These are phyloP conservation scores for Syngnathus acus DNA, from an alignment of 2,797 vertebrate species.

Conservation along the genomic window DNA sequence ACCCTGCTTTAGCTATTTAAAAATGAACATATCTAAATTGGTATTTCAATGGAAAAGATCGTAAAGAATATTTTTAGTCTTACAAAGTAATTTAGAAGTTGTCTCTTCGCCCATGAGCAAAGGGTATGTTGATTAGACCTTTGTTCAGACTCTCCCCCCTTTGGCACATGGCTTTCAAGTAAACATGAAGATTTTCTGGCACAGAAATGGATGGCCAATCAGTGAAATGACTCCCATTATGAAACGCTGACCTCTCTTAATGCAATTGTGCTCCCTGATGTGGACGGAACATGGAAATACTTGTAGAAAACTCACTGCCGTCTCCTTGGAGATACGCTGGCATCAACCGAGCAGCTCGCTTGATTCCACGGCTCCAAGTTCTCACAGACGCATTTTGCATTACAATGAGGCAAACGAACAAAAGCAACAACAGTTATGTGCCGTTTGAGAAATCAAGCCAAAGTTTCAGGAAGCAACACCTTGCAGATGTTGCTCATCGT, in stretches of 20 bases:
- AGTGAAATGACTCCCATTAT: slow-evolving; percentile 35
- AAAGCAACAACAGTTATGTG: slow-evolving; percentile 14
- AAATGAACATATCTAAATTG: slow-evolving; percentile 18
- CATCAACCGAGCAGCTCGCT: slow-evolving; percentile 45
- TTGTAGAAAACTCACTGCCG: slow-evolving; percentile 28
- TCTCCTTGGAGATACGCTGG: slow-evolving; percentile 57
- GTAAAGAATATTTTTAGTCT: slow-evolving; percentile 23
- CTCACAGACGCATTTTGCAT: slow-evolving; percentile 53
- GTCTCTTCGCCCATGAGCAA: slow-evolving; percentile 27
- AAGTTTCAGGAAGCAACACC: background rate
- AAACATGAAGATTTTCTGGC: background rate
- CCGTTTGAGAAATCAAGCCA: background rate
- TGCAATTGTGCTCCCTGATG: slow-evolving; percentile 18
- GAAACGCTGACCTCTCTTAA: slow-evolving; percentile 10
- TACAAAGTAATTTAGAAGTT: slow-evolving; percentile 38
- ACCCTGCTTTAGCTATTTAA: slow-evolving; percentile 13
- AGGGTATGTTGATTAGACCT: slow-evolving; percentile 10
- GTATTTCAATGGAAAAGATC: slow-evolving; percentile 30
- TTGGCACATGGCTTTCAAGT: slow-evolving; percentile 21
- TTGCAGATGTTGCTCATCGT: background rate
- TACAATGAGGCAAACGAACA: slow-evolving; percentile 53
- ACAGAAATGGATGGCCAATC: slow-evolving; percentile 31
- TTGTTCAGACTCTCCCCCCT: background rate
- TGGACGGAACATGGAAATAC: slow-evolving; percentile 21
- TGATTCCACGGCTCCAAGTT: slow-evolving; percentile 43